Evolutionary conservation across 2,113 vertebrate genomes (phyloP).

Genomic region (Pseudopodoces humilis): DNA sequence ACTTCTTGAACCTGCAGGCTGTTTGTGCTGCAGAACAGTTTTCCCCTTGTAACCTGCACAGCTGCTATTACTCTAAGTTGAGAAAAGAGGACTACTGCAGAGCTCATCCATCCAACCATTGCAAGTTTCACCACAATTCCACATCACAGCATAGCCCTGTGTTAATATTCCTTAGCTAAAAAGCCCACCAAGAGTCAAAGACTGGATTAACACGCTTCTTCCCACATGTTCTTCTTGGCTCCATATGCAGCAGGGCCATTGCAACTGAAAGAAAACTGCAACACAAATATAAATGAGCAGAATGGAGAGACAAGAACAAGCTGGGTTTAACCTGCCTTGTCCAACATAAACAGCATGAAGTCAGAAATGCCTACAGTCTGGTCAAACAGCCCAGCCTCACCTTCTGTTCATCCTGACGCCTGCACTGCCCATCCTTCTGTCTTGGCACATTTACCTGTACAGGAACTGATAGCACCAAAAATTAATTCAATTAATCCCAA

Average conservation of each 20-base stretch:
- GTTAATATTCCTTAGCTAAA: neutral
- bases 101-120: neutral
- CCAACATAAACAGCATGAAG: neutral
- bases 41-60: neutral
- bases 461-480: neutral
- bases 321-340: neutral
- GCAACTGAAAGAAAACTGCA: neutral
- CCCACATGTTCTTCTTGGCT: neutral
- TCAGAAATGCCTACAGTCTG: neutral
- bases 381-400: neutral
- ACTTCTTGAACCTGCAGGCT: neutral
- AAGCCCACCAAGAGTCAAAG: neutral
- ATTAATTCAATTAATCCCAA: neutral
- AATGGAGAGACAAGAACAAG: neutral
- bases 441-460: neutral
- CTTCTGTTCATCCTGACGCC: neutral
- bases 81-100: neutral
- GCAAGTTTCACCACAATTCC: neutral
- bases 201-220: neutral
- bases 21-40: neutral
- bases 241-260: neutral
- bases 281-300: neutral
- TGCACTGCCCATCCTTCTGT: neutral
- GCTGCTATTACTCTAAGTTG: neutral
- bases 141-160: accelerated